These are phyloP conservation scores for Meiosimyza decipiens DNA, from an alignment of 2,888 invertebrate species.

Conservation along the genomic window DNA sequence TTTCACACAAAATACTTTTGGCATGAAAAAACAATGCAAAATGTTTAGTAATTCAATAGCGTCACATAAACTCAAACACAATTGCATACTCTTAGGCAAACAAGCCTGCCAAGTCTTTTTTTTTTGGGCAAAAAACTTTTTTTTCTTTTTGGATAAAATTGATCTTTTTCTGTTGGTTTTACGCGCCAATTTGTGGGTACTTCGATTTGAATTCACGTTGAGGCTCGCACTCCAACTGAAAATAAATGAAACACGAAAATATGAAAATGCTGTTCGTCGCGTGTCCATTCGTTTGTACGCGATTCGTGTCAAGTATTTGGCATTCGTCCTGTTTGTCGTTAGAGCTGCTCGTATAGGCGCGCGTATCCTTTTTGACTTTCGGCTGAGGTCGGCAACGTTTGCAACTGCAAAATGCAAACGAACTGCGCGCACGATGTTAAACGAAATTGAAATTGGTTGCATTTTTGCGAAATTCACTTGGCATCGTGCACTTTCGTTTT, in stretches of 20 bases:
- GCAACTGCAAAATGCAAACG: too few species aligned
- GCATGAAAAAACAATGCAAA: too few species aligned
- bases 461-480: background rate
- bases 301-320: background rate
- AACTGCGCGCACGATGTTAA: too few species aligned
- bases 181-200: slow-evolving; percentile 26
- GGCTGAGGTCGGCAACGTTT: background rate
- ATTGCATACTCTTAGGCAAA: too few species aligned
- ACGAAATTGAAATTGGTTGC: too few species aligned
- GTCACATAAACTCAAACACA: too few species aligned
- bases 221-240: slow-evolving; percentile 54
- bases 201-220: slow-evolving; percentile 55
- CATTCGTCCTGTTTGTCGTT: background rate
- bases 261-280: slow-evolving; percentile 4
- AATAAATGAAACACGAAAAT: slow-evolving; percentile 29
- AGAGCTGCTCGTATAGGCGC: slow-evolving; percentile 6
- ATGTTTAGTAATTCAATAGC: too few species aligned
- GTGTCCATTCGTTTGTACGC: background rate
- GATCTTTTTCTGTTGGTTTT: background rate
- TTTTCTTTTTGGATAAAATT: too few species aligned
- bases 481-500: background rate
- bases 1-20: too few species aligned
- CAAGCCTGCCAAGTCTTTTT: too few species aligned
- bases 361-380: background rate
- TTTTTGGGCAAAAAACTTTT: too few species aligned